phyloP scores from a whole-genome alignment of 2,888 invertebrate species.

The Tinea semifulvella region DNA sequence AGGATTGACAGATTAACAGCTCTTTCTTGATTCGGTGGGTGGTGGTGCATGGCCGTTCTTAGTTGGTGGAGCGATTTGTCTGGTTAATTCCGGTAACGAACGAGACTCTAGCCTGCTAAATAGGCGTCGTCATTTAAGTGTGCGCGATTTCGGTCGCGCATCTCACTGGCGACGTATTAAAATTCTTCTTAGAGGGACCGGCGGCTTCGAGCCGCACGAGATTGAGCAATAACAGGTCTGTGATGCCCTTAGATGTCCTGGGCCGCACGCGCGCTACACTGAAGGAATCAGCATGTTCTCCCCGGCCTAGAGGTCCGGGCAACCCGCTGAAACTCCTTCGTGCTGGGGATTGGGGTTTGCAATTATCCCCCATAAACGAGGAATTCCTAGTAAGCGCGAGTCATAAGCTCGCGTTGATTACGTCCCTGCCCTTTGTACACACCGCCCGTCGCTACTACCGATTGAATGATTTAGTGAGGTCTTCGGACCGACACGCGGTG shows the following conservation, averaged over 20 bases:
- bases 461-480: constrained; percentile 73
- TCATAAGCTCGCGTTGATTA: constrained; percentile 74
- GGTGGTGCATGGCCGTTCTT: too few species aligned
- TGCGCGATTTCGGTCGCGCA: too few species aligned
- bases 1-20: constrained; percentile 77
- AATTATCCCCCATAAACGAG: constrained; percentile 34
- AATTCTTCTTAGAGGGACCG: too few species aligned
- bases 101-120: too few species aligned
- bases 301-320: constrained; percentile 70
- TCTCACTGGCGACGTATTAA: too few species aligned
- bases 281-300: constrained; percentile 68
- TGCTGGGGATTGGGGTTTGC: constrained; percentile 69
- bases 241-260: constrained; percentile 72
- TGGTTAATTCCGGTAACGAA: too few species aligned
- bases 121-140: too few species aligned
- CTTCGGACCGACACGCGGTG: constrained; percentile 56
- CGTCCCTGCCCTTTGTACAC: constrained; percentile 76
- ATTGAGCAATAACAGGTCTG: too few species aligned
- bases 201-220: too few species aligned
- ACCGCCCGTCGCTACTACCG: constrained; percentile 78
- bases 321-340: constrained; percentile 74
- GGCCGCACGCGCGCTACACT: constrained; percentile 73
- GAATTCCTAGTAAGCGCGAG: constrained; percentile 70
- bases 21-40: constrained; percentile 75
- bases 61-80: too few species aligned